These are phyloP conservation scores for Drosophila mayaguana DNA, from an alignment of 2,888 invertebrate genomes.

Conservation along the genomic window DNA sequence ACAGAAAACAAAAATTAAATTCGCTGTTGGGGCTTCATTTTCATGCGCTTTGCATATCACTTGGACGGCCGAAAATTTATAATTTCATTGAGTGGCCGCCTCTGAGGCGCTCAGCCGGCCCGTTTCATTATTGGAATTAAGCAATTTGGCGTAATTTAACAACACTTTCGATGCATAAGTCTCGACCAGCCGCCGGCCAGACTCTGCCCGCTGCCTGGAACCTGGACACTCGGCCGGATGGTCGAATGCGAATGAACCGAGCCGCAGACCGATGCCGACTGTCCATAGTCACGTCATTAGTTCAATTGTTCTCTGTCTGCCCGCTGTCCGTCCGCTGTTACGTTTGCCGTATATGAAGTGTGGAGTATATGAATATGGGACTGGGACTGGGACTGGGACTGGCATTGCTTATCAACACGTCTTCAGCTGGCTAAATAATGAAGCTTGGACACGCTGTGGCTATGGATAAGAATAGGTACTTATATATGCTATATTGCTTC, in stretches of 20 bases:
- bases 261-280: constrained; percentile 53
- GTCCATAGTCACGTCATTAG: constrained; percentile 78
- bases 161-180: constrained; percentile 85
- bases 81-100: constrained; percentile 73
- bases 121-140: constrained; percentile 84
- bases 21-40: constrained; percentile 50
- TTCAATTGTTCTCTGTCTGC: constrained; percentile 71
- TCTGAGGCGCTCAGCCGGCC: constrained; percentile 35
- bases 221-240: constrained; percentile 32
- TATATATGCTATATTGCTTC: neutral
- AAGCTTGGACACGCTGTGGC: constrained; percentile 62
- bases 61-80: constrained; percentile 68
- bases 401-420: constrained; percentile 73
- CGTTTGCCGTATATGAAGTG: constrained; percentile 41
- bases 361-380: constrained; percentile 18
- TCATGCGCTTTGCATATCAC: constrained; percentile 75
- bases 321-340: constrained; percentile 28
- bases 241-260: constrained; percentile 23
- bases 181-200: constrained; percentile 46
- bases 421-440: constrained; percentile 69
- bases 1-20: constrained; percentile 42
- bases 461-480: constrained; percentile 14
- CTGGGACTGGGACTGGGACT: constrained; percentile 9
- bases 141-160: constrained; percentile 85
- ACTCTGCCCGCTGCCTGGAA: constrained; percentile 15